Evolutionary conservation across 2,113 vertebrate genomes (phyloP).

Genomic region (Sus scrofa): T2T-Sscrofa CM000818.6:72354501-72355000

Average conservation of each 20-base stretch:
- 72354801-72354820: neutral
- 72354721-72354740: neutral
- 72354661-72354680: neutral
- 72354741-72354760: neutral
- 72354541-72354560: neutral
- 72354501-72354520: neutral
- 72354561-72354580: neutral
- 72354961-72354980: neutral
- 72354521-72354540: conserved; percentile 7
- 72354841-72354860: neutral
- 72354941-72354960: neutral
- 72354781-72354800: neutral
- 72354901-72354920: neutral
- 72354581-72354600: neutral
- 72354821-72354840: neutral
- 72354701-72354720: conserved; percentile 28
- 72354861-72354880: neutral
- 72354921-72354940: neutral
- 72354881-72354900: neutral
- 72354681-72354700: neutral
- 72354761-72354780: neutral
- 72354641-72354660: neutral
- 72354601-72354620: conserved; percentile 31
- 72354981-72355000: neutral
- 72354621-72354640: conserved; percentile 10